These are phyloP conservation scores for Poeciliopsis infans DNA, from an alignment of 2,797 vertebrate genomes.

Conservation along the genomic window DNA sequence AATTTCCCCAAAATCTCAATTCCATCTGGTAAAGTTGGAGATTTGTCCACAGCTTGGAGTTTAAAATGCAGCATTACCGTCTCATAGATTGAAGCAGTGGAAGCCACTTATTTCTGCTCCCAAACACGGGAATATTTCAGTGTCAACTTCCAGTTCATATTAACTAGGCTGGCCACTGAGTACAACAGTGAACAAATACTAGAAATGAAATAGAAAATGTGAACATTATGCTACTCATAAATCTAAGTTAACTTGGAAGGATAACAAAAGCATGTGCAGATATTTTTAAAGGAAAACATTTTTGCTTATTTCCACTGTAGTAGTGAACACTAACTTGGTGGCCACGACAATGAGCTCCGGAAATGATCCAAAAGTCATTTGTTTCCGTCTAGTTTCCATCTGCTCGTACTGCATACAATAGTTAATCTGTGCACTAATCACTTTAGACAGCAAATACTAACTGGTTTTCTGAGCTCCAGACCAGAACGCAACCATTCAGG, in stretches of 20 bases:
- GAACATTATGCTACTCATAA: not conserved
- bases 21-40: not conserved
- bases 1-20: not conserved
- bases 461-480: not conserved
- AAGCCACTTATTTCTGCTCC: not conserved
- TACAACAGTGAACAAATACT: not conserved
- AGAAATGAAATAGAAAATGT: not conserved
- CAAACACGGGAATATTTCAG: not conserved
- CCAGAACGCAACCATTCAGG: not conserved
- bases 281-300: not conserved
- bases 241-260: no score
- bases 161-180: not conserved
- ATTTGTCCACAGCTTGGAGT: not conserved
- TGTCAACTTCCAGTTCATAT: not conserved
- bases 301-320: not conserved
- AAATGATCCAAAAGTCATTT: not conserved
- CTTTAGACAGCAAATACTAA: not conserved
- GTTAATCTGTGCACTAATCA: not conserved
- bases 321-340: not conserved
- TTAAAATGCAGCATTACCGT: not conserved
- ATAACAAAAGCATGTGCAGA: not conserved
- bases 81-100: not conserved
- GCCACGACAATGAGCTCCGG: not conserved
- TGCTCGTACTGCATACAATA: not conserved
- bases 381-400: not conserved